Conservation (phyloP, 2,797 vertebrate species). For the Notolabrus celidotus region DNA sequence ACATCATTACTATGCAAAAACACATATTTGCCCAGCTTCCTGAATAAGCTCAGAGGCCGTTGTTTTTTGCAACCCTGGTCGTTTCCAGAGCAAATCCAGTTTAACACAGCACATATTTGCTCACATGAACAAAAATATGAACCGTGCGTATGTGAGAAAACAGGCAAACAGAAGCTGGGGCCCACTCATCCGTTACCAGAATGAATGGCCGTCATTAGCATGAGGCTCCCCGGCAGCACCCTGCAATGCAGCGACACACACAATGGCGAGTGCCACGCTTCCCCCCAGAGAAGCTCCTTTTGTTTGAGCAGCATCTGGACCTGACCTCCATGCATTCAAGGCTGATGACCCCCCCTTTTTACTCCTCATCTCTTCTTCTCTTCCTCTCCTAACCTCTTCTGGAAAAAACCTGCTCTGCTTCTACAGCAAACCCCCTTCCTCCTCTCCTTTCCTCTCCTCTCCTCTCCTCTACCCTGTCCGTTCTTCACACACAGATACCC, state of each 20-base stretch:
- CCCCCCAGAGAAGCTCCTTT: conserved; percentile 94
- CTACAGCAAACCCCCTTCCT: conserved; percentile 43
- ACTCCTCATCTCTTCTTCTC: conserved; percentile 45
- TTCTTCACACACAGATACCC: conserved; percentile 66
- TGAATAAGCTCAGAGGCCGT: conserved; percentile 38
- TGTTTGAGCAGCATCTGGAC: conserved; percentile 96
- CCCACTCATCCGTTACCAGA: conserved; percentile 84
- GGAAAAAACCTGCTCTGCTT: conserved; percentile 67
- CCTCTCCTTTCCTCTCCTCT: conserved; percentile 32
- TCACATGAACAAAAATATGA: conserved; percentile 62
- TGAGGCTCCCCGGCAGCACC: conserved; percentile 91
- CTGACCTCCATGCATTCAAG: conserved; percentile 90
- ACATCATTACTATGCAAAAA: conserved; percentile 71
- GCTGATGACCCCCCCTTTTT: conserved; percentile 85
- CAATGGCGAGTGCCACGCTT: conserved; percentile 93
- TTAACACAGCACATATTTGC: conserved; percentile 53
- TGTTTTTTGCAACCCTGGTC: conserved; percentile 1
- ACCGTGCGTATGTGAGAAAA: conserved; percentile 61
- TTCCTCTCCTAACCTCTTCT: conserved; percentile 59
- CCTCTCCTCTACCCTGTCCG: conserved; percentile 58
- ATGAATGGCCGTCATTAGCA: conserved; percentile 97
- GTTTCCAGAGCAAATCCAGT: conserved; percentile 24
- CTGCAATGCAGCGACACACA: conserved; percentile 97
- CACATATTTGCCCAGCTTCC: conserved; percentile 66
- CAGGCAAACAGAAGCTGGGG: conserved; percentile 74